Conservation (phyloP, 2,888 invertebrate species). For the Drosophila setosimentum region DNA sequence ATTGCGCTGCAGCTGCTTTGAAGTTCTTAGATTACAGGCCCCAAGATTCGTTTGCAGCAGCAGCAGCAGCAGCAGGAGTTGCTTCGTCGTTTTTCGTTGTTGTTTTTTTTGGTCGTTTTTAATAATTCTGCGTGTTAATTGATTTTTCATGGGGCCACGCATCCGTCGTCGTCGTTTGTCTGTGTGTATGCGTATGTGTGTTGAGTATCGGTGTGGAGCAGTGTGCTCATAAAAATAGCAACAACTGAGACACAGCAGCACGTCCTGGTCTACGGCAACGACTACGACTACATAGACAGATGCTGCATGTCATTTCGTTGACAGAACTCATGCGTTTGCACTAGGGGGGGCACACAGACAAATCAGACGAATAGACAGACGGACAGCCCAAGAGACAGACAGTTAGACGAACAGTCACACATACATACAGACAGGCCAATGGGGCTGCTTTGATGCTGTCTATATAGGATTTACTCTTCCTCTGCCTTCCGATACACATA, state of each 20-base stretch:
- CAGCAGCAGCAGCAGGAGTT: constrained; percentile 29
- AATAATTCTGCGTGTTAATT: constrained; percentile 81
- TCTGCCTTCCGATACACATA: constrained; percentile 15
- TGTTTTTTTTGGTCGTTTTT: constrained; percentile 70
- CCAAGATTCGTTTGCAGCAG: constrained; percentile 11
- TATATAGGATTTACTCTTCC: constrained; percentile 41
- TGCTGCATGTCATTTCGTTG: constrained; percentile 80
- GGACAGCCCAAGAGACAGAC: constrained; percentile 19
- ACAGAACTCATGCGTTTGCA: constrained; percentile 73
- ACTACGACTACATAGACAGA: constrained; percentile 71
- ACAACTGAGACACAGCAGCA: constrained; percentile 72
- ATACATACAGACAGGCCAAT: constrained; percentile 29
- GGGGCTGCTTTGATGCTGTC: constrained; percentile 57
- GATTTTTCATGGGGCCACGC: constrained; percentile 81
- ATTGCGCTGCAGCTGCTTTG: constrained; percentile 73
- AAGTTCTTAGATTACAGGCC: constrained; percentile 49
- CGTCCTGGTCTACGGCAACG: constrained; percentile 66
- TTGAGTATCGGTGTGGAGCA: constrained; percentile 16
- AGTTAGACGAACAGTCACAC: constrained; percentile 27
- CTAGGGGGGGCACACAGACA: constrained; percentile 37
- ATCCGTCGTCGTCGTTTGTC: constrained; percentile 64
- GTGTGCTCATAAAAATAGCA: constrained; percentile 75
- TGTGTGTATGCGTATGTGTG: constrained; percentile 1
- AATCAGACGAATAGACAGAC: constrained; percentile 16
- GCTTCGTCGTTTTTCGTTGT: constrained; percentile 30